Conservation (phyloP, 64 coral and sea anemone species). For the Actinia equina region DNA sequence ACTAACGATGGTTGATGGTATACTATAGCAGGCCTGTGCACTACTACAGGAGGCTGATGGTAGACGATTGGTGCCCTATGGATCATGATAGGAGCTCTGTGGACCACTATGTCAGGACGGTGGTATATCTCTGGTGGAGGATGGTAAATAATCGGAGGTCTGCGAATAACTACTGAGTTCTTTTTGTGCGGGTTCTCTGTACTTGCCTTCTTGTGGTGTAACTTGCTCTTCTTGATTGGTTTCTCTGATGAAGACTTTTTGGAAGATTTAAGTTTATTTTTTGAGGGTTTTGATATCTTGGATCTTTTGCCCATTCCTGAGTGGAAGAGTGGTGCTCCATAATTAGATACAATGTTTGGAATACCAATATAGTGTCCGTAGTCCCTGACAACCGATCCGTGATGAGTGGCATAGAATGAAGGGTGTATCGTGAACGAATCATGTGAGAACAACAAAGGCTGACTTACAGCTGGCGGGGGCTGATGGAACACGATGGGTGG, state of each 20-base stretch:
- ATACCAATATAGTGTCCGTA: slow-evolving; percentile 91
- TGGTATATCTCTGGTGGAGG: slow-evolving; percentile 94
- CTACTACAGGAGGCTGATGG: slow-evolving; percentile 85
- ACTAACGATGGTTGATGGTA: slow-evolving; percentile 86
- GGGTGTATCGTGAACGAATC: slow-evolving; percentile 95
- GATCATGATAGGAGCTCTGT: slow-evolving; percentile 85
- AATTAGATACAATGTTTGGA: slow-evolving; percentile 91
- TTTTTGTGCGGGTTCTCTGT: slow-evolving; percentile 74
- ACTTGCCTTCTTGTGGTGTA: slow-evolving; percentile 38
- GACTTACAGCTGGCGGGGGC: slow-evolving; percentile 90
- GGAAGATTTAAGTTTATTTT: not conserved
- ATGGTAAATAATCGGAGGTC: slow-evolving; percentile 90
- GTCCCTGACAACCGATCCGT: slow-evolving; percentile 91
- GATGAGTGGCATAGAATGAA: slow-evolving; percentile 89
- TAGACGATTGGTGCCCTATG: slow-evolving; percentile 75
- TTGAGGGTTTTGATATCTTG: slow-evolving; percentile 40
- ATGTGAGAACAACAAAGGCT: slow-evolving; percentile 90
- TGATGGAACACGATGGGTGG: slow-evolving; percentile 98
- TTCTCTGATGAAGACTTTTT: not conserved
- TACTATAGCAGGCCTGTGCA: slow-evolving; percentile 83
- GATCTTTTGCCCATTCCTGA: slow-evolving; percentile 66
- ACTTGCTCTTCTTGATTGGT: slow-evolving; percentile 32
- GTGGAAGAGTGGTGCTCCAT: slow-evolving; percentile 75
- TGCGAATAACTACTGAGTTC: slow-evolving; percentile 69
- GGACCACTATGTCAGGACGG: slow-evolving; percentile 82